Conservation (phyloP, 2,113 vertebrate species). For the Galemys pyrenaicus region DNA sequence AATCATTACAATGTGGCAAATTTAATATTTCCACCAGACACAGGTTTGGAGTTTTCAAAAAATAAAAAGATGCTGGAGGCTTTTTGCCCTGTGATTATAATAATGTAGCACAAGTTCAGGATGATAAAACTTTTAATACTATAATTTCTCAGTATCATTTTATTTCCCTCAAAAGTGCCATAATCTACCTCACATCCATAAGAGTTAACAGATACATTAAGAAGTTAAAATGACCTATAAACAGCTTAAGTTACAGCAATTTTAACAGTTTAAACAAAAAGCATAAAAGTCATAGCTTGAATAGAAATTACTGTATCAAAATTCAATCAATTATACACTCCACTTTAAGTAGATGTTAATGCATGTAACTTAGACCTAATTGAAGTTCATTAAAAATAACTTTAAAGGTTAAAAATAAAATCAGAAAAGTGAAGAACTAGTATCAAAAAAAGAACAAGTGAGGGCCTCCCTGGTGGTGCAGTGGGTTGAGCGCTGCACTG, state of each 20-base stretch:
- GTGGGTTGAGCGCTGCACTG: too few relatives aligned
- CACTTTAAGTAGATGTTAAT: constrained; percentile 15
- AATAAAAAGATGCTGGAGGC: not conserved
- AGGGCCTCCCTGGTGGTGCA: too few relatives aligned
- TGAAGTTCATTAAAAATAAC: constrained; percentile 45
- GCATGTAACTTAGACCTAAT: not conserved
- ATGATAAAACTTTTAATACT: not conserved
- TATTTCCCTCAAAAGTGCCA: constrained; percentile 36
- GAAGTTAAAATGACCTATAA: constrained; percentile 5
- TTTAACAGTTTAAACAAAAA: constrained; percentile 29
- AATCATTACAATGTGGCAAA: not conserved
- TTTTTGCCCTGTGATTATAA: not conserved
- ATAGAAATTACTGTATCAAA: constrained; percentile 37
- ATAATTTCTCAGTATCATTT: not conserved
- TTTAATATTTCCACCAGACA: constrained; percentile 6
- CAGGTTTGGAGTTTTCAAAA: not conserved
- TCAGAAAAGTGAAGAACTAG: not conserved
- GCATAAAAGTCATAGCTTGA: not conserved
- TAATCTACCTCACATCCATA: not conserved
- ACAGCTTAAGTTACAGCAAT: not conserved
- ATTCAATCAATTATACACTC: not conserved
- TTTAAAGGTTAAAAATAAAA: constrained; percentile 61
- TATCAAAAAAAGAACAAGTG: not conserved
- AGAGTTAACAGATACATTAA: not conserved
- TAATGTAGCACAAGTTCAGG: not conserved